Conservation (phyloP, 2,797 vertebrate species). For the Myotis planiceps region DNA sequence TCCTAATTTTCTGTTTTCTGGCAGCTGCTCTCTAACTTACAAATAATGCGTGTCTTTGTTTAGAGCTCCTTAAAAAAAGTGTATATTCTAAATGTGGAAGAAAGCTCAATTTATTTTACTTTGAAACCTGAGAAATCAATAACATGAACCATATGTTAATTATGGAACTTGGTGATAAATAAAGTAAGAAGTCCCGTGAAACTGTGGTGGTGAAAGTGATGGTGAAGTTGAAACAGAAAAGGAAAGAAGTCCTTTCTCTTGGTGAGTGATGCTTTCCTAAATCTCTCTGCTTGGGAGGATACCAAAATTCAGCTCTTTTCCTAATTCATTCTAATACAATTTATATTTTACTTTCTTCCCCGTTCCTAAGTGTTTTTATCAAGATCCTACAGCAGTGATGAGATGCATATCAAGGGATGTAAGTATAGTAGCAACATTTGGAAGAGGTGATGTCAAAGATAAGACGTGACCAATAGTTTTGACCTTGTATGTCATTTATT, state of each 20-base stretch:
- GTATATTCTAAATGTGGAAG: conserved; percentile 84
- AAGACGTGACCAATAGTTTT: conserved; percentile 26
- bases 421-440: not conserved
- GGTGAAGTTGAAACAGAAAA: conserved; percentile 43
- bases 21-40: conserved; percentile 79
- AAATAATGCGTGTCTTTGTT: conserved; percentile 84
- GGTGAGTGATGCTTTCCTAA: conserved; percentile 53
- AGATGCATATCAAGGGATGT: not conserved
- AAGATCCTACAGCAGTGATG: not conserved
- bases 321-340: conserved; percentile 56
- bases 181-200: conserved; percentile 81
- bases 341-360: conserved; percentile 60
- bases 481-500: not conserved
- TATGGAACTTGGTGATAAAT: conserved; percentile 79
- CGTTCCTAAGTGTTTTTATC: conserved; percentile 25
- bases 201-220: conserved; percentile 55
- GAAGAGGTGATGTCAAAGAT: conserved; percentile 35
- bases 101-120: conserved; percentile 85
- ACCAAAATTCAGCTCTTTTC: conserved; percentile 56
- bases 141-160: conserved; percentile 83
- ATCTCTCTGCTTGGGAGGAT: conserved; percentile 45
- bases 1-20: conserved; percentile 83
- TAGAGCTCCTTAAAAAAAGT: conserved; percentile 80
- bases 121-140: conserved; percentile 86
- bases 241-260: conserved; percentile 59